These are phyloP conservation scores for Atta texana DNA, from an alignment of 1,140 invertebrate genomes.

Conservation along the genomic window DNA sequence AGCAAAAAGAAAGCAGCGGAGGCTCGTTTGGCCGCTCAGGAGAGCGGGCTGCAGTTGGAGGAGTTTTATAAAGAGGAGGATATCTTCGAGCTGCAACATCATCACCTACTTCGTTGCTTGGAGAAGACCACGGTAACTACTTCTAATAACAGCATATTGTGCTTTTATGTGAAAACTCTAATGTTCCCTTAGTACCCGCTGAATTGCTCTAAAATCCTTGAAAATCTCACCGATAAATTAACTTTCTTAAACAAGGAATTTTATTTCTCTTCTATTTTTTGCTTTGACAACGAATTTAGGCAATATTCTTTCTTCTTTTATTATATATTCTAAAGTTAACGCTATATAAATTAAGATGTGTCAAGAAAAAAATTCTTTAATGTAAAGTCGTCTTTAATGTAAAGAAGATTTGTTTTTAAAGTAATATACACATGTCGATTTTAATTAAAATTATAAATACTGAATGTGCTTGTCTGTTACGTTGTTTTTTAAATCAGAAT, in stretches of 20 bases:
- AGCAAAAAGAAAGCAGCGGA: constrained; percentile 99
- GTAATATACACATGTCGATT: neutral
- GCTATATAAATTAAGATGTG: neutral
- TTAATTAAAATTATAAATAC: neutral
- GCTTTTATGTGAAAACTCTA: constrained; percentile 10
- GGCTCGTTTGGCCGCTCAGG: constrained; percentile 95
- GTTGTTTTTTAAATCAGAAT: neutral
- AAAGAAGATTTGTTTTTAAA: neutral
- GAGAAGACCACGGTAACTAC: constrained; percentile 97
- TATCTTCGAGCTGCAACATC: constrained; percentile 99
- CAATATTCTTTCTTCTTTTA: neutral
- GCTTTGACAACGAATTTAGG: neutral
- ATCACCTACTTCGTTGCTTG: constrained; percentile 98
- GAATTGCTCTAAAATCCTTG: neutral
- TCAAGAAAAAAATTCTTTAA: neutral
- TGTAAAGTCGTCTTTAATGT: neutral
- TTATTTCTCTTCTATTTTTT: constrained; percentile 9
- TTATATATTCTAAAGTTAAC: neutral
- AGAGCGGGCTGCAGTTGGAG: constrained; percentile 95
- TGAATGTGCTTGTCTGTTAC: neutral
- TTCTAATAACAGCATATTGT: neutral
- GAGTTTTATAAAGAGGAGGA: constrained; percentile 97
- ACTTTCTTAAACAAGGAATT: neutral
- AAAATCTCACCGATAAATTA: constrained; percentile 46
- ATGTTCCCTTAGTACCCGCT: neutral